Conservation (phyloP, 2,113 vertebrate genomes). For the Myotis brandtii region DNA sequence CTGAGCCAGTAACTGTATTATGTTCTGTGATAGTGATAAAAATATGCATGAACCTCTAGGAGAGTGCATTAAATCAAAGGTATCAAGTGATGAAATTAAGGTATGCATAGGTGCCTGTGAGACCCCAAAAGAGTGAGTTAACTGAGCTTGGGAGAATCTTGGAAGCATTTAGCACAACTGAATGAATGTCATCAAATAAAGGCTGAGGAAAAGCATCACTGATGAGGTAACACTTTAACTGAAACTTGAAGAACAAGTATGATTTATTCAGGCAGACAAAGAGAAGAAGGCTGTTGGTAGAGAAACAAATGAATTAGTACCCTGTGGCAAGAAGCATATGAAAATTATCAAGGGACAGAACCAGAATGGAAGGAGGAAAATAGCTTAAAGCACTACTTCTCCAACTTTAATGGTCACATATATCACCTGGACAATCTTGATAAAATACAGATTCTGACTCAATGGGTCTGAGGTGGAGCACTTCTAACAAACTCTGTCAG, state of each 20-base stretch:
- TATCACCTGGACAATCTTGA: background rate
- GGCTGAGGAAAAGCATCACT: background rate
- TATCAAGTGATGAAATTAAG: background rate
- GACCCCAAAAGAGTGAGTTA: background rate
- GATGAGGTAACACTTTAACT: background rate
- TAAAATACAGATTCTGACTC: background rate
- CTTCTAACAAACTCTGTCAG: background rate
- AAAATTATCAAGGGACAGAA: background rate
- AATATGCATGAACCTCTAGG: background rate
- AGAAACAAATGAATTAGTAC: background rate
- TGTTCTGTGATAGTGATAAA: background rate
- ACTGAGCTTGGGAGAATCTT: conserved; percentile 12
- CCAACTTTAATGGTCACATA: background rate
- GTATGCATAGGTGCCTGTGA: background rate
- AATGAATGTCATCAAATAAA: conserved; percentile 5
- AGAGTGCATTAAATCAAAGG: background rate
- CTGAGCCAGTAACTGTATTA: conserved; percentile 5
- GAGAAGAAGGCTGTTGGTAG: background rate
- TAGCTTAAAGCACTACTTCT: background rate
- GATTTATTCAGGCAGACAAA: background rate
- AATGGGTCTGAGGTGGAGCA: background rate
- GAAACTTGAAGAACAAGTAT: conserved; percentile 14
- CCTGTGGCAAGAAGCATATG: background rate
- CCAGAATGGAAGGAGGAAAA: background rate
- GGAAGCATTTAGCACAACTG: background rate